These are phyloP conservation scores for Sebastes diploproa DNA, from an alignment of 2,797 vertebrate genomes.

Conservation along the genomic window DNA sequence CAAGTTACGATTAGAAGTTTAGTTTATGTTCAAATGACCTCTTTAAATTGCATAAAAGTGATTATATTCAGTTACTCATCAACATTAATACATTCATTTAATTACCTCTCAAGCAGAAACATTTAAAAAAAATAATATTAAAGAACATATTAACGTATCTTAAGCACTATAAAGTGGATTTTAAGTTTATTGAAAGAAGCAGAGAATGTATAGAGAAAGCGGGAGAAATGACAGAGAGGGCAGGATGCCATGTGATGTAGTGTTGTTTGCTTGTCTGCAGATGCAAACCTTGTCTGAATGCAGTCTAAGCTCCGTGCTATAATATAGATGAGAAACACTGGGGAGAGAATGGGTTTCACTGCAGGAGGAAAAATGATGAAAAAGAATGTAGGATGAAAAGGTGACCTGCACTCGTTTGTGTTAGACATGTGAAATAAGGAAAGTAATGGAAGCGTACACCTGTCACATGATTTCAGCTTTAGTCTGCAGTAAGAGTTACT, in stretches of 20 bases:
- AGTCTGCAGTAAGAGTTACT: constrained; percentile 1
- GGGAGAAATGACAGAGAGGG: constrained; percentile 1
- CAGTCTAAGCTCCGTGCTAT: constrained; percentile 12
- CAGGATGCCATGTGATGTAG: constrained; percentile 12
- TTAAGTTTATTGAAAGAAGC: background rate
- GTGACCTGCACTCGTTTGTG: constrained; percentile 26
- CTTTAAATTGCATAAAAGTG: background rate
- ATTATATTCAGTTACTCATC: background rate
- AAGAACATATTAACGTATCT: background rate
- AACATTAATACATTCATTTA: background rate
- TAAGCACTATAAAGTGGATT: background rate
- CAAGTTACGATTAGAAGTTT: background rate
- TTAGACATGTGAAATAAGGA: constrained; percentile 28
- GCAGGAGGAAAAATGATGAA: constrained; percentile 38
- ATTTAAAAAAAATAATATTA: background rate
- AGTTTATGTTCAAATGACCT: background rate
- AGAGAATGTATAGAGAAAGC: background rate
- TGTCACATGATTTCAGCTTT: constrained; percentile 43
- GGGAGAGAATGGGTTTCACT: constrained; percentile 12
- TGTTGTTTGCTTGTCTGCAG: constrained; percentile 38
- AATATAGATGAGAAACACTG: constrained; percentile 37
- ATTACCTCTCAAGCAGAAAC: background rate
- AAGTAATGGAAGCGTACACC: constrained; percentile 30
- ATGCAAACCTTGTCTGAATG: constrained; percentile 38
- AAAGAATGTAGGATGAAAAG: constrained; percentile 53